Evolutionary conservation across 2,113 vertebrate species (phyloP).

Genomic region (Protobothrops mucrosquamatus): DNA sequence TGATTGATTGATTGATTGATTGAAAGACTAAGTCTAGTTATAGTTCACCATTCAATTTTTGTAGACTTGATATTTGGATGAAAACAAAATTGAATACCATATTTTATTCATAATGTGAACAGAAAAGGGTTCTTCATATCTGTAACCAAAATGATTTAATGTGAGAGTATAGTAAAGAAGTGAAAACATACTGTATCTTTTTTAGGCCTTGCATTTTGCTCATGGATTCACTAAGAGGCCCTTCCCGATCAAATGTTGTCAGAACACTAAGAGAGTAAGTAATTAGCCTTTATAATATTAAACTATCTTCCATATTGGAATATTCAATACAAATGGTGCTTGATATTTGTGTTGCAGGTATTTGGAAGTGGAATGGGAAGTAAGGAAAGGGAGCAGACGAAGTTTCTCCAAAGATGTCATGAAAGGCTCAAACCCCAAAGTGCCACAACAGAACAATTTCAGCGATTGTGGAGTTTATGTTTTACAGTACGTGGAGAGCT

Average conservation of each 20-base stretch:
- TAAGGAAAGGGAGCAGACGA: conserved; percentile 83
- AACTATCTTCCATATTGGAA: neutral
- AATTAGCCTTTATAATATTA: neutral
- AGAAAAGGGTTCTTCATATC: neutral
- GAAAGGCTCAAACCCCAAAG: conserved; percentile 95
- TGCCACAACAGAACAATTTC: conserved; percentile 98
- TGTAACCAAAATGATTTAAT: neutral
- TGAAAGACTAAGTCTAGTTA: conserved; percentile 3
- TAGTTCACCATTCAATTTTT: neutral
- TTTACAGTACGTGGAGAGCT: conserved; percentile 97
- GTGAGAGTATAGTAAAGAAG: neutral
- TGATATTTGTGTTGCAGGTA: conserved; percentile 74
- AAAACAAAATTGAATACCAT: neutral
- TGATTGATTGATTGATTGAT: too few species aligned
- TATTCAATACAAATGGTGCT: conserved; percentile 15
- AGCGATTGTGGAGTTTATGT: conserved; percentile 97
- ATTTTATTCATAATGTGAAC: neutral
- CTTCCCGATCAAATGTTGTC: conserved; percentile 89
- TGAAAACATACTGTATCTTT: conserved; percentile 16
- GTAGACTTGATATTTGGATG: neutral
- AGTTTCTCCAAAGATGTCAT: conserved; percentile 95
- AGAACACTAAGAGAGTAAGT: conserved; percentile 97
- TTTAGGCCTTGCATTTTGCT: conserved; percentile 94
- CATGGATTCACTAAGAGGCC: conserved; percentile 96
- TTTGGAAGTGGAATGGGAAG: conserved; percentile 97